Percentiles rank a stretch among this genome's conserved stretches.
These are phyloP conservation scores for Dendrolimus kikuchii DNA, from an alignment of 1,140 invertebrate species.

Conservation along the genomic window DNA sequence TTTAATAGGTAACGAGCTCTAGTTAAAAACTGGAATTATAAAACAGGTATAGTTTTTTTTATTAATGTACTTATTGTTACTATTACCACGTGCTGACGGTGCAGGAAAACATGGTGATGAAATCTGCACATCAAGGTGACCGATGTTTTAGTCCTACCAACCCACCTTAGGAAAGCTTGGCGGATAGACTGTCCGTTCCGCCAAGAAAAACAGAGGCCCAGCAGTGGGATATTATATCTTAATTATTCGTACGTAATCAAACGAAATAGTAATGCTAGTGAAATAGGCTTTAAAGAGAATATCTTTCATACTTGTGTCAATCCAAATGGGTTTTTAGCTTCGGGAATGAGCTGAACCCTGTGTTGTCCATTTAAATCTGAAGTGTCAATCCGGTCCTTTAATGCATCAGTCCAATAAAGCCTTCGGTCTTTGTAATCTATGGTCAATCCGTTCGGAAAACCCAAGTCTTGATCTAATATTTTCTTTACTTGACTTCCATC, in stretches of 20 bases:
- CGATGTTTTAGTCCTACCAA: too few species aligned
- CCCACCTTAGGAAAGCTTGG: too few species aligned
- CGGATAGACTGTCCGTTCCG: too few species aligned
- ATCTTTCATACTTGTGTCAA: constrained; percentile 75
- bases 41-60: too few species aligned
- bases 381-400: constrained; percentile 92
- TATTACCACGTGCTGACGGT: too few species aligned
- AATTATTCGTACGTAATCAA: constrained; percentile 3
- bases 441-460: constrained; percentile 92
- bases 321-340: constrained; percentile 83
- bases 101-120: too few species aligned
- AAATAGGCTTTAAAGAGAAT: background rate
- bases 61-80: too few species aligned
- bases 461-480: constrained; percentile 84
- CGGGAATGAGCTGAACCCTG: constrained; percentile 79
- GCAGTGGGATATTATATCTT: too few species aligned
- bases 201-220: too few species aligned
- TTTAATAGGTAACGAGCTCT: too few species aligned
- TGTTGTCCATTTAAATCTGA: constrained; percentile 88
- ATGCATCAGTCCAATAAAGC: constrained; percentile 93
- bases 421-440: constrained; percentile 86
- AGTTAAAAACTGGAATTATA: too few species aligned
- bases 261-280: background rate
- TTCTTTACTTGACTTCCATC: constrained; percentile 85
- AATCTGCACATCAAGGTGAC: too few species aligned